phyloP scores from a whole-genome alignment of 2,797 vertebrate genomes.

The Microcaecilia unicolor region DNA sequence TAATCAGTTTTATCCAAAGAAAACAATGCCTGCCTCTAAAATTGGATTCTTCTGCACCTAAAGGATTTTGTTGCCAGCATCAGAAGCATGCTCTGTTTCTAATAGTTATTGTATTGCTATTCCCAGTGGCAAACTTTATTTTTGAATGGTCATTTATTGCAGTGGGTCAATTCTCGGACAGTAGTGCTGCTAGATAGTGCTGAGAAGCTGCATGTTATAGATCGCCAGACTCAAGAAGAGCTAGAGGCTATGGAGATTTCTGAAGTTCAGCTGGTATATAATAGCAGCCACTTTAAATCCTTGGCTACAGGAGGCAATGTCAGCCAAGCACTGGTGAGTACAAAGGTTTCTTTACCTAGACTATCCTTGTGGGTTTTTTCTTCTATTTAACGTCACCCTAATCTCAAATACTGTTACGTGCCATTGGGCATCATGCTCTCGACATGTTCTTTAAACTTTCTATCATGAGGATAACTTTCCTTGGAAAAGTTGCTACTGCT shows the following conservation, averaged over 20 bases:
- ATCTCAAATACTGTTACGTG: too few relatives aligned
- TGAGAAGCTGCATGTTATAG: conserved; percentile 86
- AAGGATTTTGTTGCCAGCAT: too few relatives aligned
- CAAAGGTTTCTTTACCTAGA: not conserved
- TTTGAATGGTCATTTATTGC: conserved; percentile 8
- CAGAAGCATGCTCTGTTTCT: too few relatives aligned
- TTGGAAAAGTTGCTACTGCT: too few relatives aligned
- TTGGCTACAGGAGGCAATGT: conserved; percentile 93
- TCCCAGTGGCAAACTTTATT: too few relatives aligned
- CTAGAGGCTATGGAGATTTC: conserved; percentile 84
- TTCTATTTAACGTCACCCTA: not conserved
- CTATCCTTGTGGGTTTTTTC: not conserved
- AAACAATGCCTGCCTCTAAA: too few relatives aligned
- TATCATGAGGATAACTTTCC: too few relatives aligned
- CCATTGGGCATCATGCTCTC: too few relatives aligned
- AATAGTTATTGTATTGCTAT: too few relatives aligned
- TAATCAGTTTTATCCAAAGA: too few relatives aligned
- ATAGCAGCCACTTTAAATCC: conserved; percentile 96
- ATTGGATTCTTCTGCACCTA: too few relatives aligned
- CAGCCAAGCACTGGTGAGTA: conserved; percentile 86
- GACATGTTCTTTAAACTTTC: too few relatives aligned
- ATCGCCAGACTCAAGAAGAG: conserved; percentile 84
- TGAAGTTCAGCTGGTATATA: conserved; percentile 89
- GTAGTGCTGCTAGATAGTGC: conserved; percentile 85
- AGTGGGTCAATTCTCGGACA: conserved; percentile 93